Percentiles rank a stretch among this genome's conserved stretches.
These are phyloP conservation scores for Cotesia glomerata DNA, from an alignment of 1,140 invertebrate genomes.

Conservation along the genomic window DNA sequence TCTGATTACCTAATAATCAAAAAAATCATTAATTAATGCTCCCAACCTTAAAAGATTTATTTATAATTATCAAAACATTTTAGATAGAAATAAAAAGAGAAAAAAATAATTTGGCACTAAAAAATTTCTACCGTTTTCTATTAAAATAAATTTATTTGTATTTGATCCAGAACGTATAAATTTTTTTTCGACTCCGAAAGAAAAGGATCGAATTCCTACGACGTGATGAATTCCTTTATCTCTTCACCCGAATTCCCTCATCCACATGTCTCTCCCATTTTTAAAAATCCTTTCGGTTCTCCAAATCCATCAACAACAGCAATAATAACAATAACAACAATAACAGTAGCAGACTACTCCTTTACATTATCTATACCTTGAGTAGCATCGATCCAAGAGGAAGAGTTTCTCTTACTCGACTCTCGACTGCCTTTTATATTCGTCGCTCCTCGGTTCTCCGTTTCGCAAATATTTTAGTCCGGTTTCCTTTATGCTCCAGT, in stretches of 20 bases:
- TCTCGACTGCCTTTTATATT: slow-evolving; percentile 1
- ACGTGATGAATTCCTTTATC: slow-evolving; percentile 44
- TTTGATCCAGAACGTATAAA: background rate
- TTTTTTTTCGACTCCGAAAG: background rate
- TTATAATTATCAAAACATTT: too few species aligned
- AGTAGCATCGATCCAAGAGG: background rate
- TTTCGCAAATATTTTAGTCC: slow-evolving; percentile 17
- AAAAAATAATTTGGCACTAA: too few species aligned
- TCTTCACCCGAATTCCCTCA: slow-evolving; percentile 26
- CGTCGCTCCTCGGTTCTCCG: background rate
- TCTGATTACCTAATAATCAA: too few species aligned
- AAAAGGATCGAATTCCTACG: slow-evolving; percentile 12
- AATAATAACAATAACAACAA: background rate
- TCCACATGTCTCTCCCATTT: background rate
- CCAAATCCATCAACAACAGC: background rate
- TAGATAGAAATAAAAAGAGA: too few species aligned
- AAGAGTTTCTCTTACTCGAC: background rate
- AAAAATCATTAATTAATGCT: background rate
- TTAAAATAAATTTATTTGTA: too few species aligned
- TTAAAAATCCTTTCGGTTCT: background rate
- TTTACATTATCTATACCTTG: too few species aligned
- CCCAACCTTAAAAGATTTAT: too few species aligned
- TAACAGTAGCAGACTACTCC: too few species aligned
- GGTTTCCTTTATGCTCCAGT: slow-evolving; percentile 10
- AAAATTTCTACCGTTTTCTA: too few species aligned